Conservation (phyloP, 2,888 invertebrate species). For the Nomada fabriciana region DNA sequence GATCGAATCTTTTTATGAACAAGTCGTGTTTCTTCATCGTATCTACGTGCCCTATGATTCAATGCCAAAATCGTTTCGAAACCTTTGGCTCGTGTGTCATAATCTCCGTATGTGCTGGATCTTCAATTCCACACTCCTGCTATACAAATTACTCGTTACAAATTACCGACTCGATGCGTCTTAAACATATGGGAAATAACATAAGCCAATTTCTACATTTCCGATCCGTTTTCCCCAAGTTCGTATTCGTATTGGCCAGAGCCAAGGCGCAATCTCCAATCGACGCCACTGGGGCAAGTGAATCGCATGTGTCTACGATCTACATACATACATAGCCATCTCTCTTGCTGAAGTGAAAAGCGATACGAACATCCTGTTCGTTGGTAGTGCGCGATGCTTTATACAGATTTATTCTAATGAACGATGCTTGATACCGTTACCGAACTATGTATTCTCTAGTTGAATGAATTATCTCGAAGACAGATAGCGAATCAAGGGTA, state of each 20-base stretch:
- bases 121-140: slow-evolving; percentile 50
- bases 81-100: slow-evolving; percentile 68
- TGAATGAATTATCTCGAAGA: not conserved
- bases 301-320: slow-evolving; percentile 78
- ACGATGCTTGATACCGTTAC: no score
- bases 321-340: slow-evolving; percentile 75
- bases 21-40: slow-evolving; percentile 61
- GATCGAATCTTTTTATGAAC: slow-evolving; percentile 40
- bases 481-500: slow-evolving; percentile 13
- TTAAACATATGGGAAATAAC: no score
- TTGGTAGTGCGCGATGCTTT: not conserved
- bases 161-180: slow-evolving; percentile 6
- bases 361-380: not conserved
- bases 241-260: not conserved
- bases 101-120: slow-evolving; percentile 52
- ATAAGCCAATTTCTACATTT: no score
- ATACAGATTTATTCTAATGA: no score
- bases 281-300: slow-evolving; percentile 70
- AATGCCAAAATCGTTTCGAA: slow-evolving; percentile 79
- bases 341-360: slow-evolving; percentile 15
- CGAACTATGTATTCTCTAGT: no score
- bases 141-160: slow-evolving; percentile 12
- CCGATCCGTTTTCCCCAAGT: not conserved
- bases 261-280: slow-evolving; percentile 12
- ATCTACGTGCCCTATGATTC: slow-evolving; percentile 71